These are phyloP conservation scores for Ailuropoda melanoleuca DNA, from an alignment of 2,113 vertebrate species.

Conservation along the genomic window DNA sequence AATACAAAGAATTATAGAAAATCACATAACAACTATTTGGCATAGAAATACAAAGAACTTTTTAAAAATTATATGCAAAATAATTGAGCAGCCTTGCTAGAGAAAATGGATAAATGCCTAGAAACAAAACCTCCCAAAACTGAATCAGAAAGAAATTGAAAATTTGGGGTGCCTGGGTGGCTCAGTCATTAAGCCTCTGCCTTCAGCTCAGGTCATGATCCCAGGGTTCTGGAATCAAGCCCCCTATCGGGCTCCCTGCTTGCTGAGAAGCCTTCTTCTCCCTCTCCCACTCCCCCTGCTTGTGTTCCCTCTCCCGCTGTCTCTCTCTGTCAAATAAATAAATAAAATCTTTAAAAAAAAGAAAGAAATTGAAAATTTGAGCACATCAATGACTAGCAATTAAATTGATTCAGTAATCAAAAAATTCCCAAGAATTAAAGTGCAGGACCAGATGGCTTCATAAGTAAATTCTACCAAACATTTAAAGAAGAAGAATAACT, in stretches of 20 bases:
- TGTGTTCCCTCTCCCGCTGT: no score
- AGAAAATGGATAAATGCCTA: neutral
- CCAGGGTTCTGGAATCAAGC: no score
- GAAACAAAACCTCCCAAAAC: neutral
- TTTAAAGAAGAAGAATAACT: neutral
- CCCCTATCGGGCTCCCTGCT: no score
- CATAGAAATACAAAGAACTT: neutral
- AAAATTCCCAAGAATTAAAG: neutral
- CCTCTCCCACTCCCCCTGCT: no score
- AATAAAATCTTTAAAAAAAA: neutral
- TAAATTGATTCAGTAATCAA: neutral
- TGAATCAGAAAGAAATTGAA: neutral
- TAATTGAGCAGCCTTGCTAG: neutral
- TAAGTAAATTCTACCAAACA: neutral
- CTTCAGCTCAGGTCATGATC: no score
- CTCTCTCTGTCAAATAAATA: no score
- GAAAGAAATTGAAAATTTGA: neutral
- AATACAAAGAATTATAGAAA: neutral
- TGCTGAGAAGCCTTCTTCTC: no score
- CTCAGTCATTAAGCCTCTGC: no score
- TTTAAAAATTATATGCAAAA: neutral
- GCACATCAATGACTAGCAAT: neutral
- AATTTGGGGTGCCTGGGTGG: neutral
- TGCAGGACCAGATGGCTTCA: neutral
- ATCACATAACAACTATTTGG: neutral